Evolutionary conservation across 2,113 vertebrate genomes (phyloP).

Genomic region (Sisor rabdophorus): DNA sequence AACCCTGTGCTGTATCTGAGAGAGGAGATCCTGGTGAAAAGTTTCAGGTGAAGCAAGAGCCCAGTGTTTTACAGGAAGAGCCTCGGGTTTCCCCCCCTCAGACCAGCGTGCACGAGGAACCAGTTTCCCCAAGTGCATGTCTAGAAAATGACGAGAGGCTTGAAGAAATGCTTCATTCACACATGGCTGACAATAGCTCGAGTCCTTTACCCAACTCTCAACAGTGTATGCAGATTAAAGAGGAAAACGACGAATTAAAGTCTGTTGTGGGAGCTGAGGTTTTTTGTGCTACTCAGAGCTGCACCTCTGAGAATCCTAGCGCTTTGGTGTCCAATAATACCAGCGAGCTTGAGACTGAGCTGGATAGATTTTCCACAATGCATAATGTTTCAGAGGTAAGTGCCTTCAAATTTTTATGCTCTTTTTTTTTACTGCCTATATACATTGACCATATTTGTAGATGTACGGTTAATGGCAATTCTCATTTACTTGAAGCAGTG

Average conservation of each 20-base stretch:
- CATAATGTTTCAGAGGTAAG: conserved; percentile 23
- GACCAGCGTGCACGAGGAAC: neutral
- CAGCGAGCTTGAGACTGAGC: neutral
- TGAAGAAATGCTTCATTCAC: conserved; percentile 16
- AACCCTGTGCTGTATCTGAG: neutral
- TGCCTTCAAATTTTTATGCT: neutral
- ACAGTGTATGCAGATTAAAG: conserved; percentile 31
- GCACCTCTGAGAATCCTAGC: neutral
- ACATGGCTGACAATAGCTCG: neutral
- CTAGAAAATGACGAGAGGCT: conserved; percentile 11
- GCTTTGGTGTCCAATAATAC: neutral
- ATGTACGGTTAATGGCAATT: neutral
- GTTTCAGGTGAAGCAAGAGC: conserved; percentile 39
- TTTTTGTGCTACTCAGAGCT: neutral
- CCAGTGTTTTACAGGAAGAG: conserved; percentile 17
- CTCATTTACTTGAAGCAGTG: too few species aligned
- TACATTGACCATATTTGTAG: neutral
- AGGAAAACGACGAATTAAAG: conserved; percentile 33
- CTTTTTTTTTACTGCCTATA: neutral
- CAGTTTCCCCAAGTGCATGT: conserved; percentile 11
- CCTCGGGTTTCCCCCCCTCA: neutral
- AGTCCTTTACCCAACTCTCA: neutral
- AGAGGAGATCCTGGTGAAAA: neutral
- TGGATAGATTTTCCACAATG: conserved; percentile 17
- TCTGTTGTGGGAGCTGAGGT: neutral